phyloP scores from a whole-genome alignment of 2,113 vertebrate genomes.

The Dermatemys mawii region DNA sequence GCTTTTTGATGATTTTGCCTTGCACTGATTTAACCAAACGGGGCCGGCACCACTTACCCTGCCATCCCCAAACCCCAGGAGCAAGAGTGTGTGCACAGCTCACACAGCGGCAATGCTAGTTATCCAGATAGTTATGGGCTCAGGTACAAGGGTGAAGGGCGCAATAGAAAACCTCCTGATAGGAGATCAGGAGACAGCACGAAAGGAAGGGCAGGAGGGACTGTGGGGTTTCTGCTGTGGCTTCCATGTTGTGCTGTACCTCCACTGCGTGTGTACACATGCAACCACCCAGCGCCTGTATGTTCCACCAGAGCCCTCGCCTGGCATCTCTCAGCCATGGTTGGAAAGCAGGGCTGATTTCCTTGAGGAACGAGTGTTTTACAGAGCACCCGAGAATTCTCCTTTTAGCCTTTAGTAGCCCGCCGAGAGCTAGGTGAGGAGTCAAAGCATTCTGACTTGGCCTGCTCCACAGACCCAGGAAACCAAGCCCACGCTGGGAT shows the following conservation, averaged over 20 bases:
- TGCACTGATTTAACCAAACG: not conserved
- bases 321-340: not conserved
- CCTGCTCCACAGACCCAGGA: not conserved
- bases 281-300: not conserved
- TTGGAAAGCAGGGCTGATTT: not conserved
- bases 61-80: not conserved
- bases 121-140: not conserved
- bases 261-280: not conserved
- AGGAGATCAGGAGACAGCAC: not conserved
- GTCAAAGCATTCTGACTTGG: fast-evolving
- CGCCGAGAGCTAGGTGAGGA: fast-evolving
- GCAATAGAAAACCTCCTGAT: not conserved
- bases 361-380: not conserved
- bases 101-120: not conserved
- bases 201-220: not conserved
- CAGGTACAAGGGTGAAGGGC: not conserved
- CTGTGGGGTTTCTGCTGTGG: not conserved
- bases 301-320: not conserved
- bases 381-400: not conserved
- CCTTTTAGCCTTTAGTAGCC: not conserved
- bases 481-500: not conserved
- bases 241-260: not conserved
- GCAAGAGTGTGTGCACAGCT: not conserved
- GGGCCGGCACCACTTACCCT: not conserved
- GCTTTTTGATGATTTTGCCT: not conserved